Evolutionary conservation across 2,888 invertebrate species (phyloP).

Genomic region (Nezara viridula): DNA sequence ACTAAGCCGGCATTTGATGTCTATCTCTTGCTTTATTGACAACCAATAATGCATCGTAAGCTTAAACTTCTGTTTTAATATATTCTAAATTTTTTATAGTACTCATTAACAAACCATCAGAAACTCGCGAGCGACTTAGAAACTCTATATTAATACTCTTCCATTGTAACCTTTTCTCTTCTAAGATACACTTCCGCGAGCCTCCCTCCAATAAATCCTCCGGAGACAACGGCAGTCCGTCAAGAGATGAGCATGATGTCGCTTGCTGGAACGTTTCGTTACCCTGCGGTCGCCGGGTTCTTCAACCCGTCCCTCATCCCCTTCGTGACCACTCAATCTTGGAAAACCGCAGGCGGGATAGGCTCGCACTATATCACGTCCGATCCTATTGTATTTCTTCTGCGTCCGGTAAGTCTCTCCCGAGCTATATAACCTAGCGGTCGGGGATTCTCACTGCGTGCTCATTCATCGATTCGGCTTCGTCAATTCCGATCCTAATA

Average conservation of each 20-base stretch:
- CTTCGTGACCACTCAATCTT: conserved; percentile 56
- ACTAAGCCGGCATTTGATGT: too few species aligned
- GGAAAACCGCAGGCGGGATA: conserved; percentile 31
- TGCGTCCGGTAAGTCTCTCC: conserved; percentile 26
- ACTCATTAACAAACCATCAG: too few species aligned
- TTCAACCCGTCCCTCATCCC: conserved; percentile 18
- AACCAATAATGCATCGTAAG: too few species aligned
- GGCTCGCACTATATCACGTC: conserved; percentile 21
- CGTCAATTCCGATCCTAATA: background rate
- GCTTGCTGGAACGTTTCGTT: background rate
- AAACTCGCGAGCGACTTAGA: too few species aligned
- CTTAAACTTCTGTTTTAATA: too few species aligned
- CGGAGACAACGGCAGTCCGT: background rate
- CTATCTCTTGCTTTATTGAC: too few species aligned
- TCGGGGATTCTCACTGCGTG: background rate
- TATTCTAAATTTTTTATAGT: too few species aligned
- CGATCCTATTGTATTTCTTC: conserved; percentile 39
- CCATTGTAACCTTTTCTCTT: background rate
- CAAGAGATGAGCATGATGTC: background rate
- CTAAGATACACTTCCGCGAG: background rate
- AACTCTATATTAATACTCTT: background rate
- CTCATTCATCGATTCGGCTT: background rate
- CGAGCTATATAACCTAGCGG: background rate
- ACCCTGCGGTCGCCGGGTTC: background rate
- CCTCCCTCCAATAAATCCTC: background rate